Base-by-base conservation (phyloP, 2,888 invertebrate genomes). In the Megaustenia siamemsis region DNA sequence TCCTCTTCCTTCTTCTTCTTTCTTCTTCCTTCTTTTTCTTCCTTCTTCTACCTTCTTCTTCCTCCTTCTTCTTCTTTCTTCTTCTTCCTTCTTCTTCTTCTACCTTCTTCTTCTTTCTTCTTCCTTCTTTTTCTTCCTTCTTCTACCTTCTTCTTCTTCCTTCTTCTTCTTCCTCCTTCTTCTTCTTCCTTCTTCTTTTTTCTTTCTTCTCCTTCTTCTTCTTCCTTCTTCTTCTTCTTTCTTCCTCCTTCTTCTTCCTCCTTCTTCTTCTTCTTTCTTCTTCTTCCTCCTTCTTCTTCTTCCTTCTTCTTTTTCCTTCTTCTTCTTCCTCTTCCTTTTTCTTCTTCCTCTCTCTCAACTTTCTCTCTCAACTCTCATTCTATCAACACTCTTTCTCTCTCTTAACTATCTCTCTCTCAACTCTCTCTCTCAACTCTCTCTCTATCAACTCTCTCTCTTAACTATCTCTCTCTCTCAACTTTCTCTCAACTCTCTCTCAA, bases 191-290 rank as follows among this genome's bases (percentile, higher is more conserved):
- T 24, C 24, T 56, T 24, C 24, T 56, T 24, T 49, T 56, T 24
- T 32, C 24, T 24, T 56, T 56, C 21, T 56, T 56, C 56, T 56
- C 24, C 56, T 56, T 56, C 56, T 56, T 56, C 56, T 56, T 21
- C 56, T 56, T 56, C 21, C 24, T 56, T 24, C 24, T 56, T 24
- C 24, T 56, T 24, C 24, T 32, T 18, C 18, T 56, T 24, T 56
- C 68, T 56, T 68, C 63, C 71, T 69, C 68, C 60, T 85, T 69
- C 71, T 75, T 81, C 75, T 53, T 35, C 53, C 28, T 73, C 45
- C 75, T 32, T 60, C 56, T 75, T 35, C 28, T 21, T 21, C 15
- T 63, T 28, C 18, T 28, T 21, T 49, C 28, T 32, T 77, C 38
- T 32, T 38, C 32, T 28, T 38, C 5, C 56, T 56, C 28, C 6